Evolutionary conservation across 2,888 invertebrate species (phyloP), one percentile per base, ranked within the genome.

Genomic region (Anaspis maculata): DNA sequence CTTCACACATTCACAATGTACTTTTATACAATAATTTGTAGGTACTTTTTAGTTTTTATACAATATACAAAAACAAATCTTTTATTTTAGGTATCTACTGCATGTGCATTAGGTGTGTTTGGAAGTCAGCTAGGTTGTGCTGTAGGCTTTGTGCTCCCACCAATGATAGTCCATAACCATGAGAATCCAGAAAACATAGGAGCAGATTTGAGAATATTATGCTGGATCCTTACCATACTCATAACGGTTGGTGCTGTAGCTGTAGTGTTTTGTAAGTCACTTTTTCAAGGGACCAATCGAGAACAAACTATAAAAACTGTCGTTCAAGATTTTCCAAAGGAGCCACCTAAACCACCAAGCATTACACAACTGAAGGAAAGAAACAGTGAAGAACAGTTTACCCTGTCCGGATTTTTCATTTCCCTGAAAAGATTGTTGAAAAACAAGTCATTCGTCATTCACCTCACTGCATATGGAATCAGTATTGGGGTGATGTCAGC

Each of bases 401-500:
- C 51, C 0, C 27, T 77, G 56, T 69, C 77, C 68, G 44, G 48
- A 11, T 80, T 85, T 66, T 51, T 76, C 16, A 66, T 70, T 30
- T 85, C 85, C 3, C 67, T 86, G 37, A 82, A 78, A 65, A 75
- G 78, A 48, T 73, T 96, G 23, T 56, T 84, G 44, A 76, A 73
- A 25, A 90, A 91, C 66, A 67, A 72, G 22, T 82, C 84, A 56
- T 94, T 90, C 61, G 65, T 88, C 13, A 66, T 91, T 16, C 74
- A 92, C 15, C 72, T 87, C 31, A 56, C 87, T 30, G 86, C 89
- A 3, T 94, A 92, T 57, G 91, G 92, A 2, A 77, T 94, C 52
- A 95, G 92, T 66, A 88, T 92, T 10, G 95, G 94, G 1, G 85
- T 86, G 5, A 96, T 91, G 67, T 95, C 96, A 59, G 94, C 92